Conservation (phyloP, 2,797 vertebrate species). For the Dendrocincla tyrannina region DNA sequence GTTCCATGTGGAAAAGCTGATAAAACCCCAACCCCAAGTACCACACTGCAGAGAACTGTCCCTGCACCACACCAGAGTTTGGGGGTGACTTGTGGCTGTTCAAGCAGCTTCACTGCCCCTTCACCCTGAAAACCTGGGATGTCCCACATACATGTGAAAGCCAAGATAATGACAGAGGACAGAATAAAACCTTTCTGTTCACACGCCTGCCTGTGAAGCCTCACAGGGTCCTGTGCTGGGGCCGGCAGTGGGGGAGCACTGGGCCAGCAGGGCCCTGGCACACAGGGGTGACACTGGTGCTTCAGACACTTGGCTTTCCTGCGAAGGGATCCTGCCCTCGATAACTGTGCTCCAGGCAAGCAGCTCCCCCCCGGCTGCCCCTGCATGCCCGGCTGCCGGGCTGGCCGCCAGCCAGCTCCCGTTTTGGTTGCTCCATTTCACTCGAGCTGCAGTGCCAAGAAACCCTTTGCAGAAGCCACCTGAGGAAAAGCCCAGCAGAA, state of each 20-base stretch:
- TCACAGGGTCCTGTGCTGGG: rapidly evolving
- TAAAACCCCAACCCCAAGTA: not conserved
- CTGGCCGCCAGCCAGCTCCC: not conserved
- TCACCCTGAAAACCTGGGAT: rapidly evolving
- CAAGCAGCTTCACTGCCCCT: rapidly evolving
- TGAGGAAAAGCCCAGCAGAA: not conserved
- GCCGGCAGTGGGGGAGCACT: not conserved
- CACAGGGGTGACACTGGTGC: rapidly evolving
- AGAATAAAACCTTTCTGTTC: not conserved
- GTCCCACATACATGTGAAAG: not conserved
- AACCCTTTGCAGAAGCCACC: not conserved
- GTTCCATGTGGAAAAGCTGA: not conserved
- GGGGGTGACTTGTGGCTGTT: not conserved
- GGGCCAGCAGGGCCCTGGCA: not conserved
- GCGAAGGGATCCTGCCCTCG: rapidly evolving
- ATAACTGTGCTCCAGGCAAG: not conserved
- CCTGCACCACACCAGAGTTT: not conserved
- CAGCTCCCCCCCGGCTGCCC: not conserved
- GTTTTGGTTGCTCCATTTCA: slow-evolving; percentile 1
- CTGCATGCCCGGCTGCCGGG: not conserved
- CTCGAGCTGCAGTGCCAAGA: not conserved
- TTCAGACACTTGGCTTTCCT: not conserved
- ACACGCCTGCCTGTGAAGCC: rapidly evolving
- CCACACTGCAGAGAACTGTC: rapidly evolving
- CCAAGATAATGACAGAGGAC: not conserved